Conservation (phyloP, 2,888 invertebrate species). For the Agriotes lineatus region DNA sequence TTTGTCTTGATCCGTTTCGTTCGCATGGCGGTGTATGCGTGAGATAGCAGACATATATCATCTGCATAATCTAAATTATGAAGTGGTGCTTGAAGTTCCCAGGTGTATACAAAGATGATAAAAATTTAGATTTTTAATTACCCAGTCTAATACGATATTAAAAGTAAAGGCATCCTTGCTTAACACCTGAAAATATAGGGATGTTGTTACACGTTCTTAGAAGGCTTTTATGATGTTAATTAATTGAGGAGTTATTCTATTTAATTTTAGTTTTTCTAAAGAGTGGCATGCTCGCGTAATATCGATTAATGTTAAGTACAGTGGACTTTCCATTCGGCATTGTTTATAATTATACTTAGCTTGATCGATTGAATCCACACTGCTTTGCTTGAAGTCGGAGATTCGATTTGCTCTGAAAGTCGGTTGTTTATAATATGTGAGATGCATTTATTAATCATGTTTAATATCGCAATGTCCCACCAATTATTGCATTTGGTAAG, state of each 20-base stretch:
- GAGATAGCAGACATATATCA: neutral
- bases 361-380: neutral
- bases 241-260: neutral
- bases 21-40: neutral
- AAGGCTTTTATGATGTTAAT: neutral
- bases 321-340: neutral
- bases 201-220: neutral
- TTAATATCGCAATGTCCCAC: neutral
- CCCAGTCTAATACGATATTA: neutral
- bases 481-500: neutral
- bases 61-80: neutral
- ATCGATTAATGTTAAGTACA: neutral
- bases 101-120: neutral
- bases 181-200: neutral
- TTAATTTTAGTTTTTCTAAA: neutral
- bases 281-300: neutral
- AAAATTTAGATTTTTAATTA: neutral
- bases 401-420: neutral
- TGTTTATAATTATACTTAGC: neutral
- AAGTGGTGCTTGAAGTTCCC: neutral
- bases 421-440: neutral
- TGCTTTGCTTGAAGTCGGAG: neutral
- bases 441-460: too few relatives aligned
- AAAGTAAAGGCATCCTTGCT: neutral
- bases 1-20: neutral